Conservation (phyloP, 2,888 invertebrate species). For the Acholoe squamosa region DNA sequence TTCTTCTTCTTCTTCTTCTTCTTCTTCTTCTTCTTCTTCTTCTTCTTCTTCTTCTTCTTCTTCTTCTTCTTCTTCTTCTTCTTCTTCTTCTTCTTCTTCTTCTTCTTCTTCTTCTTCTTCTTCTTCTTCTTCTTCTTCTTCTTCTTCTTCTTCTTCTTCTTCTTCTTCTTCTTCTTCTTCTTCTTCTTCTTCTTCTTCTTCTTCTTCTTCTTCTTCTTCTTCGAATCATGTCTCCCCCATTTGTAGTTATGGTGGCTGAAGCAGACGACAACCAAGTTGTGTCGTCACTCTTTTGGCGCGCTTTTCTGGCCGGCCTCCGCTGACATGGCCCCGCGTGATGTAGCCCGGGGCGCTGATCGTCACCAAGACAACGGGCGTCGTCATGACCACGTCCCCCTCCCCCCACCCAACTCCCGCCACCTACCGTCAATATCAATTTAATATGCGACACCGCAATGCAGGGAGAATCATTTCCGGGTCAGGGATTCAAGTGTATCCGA, state of each 20-base stretch:
- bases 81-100: background rate
- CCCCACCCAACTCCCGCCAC: background rate
- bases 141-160: background rate
- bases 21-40: background rate
- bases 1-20: background rate
- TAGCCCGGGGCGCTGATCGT: conserved; percentile 30
- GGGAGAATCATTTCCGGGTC: conserved; percentile 38
- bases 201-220: background rate
- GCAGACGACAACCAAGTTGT: background rate
- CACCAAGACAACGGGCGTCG: conserved; percentile 55
- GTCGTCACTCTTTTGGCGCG: conserved; percentile 35
- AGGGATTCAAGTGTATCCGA: conserved; percentile 41
- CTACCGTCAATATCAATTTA: conserved; percentile 58
- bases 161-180: background rate
- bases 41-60: background rate
- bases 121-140: background rate
- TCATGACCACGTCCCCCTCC: conserved; percentile 46
- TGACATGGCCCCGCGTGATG: conserved; percentile 41
- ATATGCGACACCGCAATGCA: conserved; percentile 55
- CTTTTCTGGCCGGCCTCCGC: conserved; percentile 2
- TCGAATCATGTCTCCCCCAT: background rate
- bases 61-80: background rate
- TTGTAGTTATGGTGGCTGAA: background rate
- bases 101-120: background rate
- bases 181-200: background rate